A percentile compares a stretch with the other conserved stretches of the same genome.
These are phyloP conservation scores for Epinephelus fuscoguttatus DNA, from an alignment of 2,113 vertebrate species.

Conservation along the genomic window DNA sequence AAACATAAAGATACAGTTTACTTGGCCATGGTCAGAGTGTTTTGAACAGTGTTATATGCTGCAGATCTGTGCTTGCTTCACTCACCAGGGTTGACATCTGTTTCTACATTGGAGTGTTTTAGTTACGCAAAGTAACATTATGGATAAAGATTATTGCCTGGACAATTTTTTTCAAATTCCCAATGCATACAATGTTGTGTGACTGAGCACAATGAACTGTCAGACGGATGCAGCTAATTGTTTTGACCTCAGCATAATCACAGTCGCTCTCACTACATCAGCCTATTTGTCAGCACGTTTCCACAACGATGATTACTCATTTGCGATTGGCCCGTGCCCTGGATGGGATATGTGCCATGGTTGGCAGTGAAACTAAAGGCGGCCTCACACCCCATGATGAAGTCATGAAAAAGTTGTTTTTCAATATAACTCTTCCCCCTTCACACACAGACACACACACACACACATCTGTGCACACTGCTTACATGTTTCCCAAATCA, in stretches of 20 bases:
- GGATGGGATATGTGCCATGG: slow-evolving; percentile 6
- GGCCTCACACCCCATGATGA: slow-evolving; percentile 28
- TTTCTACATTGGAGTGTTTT: neutral
- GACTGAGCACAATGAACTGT: neutral
- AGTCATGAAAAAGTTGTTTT: slow-evolving; percentile 51
- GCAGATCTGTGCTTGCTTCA: neutral
- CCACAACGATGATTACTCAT: slow-evolving; percentile 38
- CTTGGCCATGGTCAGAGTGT: slow-evolving; percentile 10
- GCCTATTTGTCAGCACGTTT: slow-evolving; percentile 61
- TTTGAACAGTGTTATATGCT: neutral
- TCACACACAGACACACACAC: neutral
- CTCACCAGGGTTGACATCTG: slow-evolving; percentile 15
- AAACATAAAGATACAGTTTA: slow-evolving; percentile 19
- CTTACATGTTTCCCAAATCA: neutral
- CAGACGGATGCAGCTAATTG: slow-evolving; percentile 16
- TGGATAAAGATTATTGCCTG: no score
- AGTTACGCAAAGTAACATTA: neutral
- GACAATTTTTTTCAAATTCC: neutral
- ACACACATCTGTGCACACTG: neutral
- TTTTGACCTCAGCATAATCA: slow-evolving; percentile 35
- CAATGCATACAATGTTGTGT: slow-evolving; percentile 5
- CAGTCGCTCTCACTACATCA: slow-evolving; percentile 33
- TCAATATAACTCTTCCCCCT: neutral
- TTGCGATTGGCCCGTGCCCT: slow-evolving; percentile 15
- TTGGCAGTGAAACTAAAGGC: slow-evolving; percentile 28